Evolutionary conservation across 2,797 vertebrate species (phyloP).

Genomic region (Tokudaia muenninki): DNA sequence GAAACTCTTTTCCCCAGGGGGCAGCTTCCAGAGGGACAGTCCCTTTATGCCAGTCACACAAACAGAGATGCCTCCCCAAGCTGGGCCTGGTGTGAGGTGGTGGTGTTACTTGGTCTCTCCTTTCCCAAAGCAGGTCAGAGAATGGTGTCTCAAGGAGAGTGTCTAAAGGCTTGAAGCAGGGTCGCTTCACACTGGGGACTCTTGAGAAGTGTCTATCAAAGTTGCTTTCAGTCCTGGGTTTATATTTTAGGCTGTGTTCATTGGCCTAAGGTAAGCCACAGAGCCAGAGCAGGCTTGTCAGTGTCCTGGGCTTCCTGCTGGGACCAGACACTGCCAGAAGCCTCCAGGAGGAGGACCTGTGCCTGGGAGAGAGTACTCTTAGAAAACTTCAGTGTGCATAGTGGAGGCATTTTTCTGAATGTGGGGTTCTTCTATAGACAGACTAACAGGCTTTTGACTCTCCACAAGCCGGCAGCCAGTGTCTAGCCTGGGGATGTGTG

Average conservation of each 20-base stretch:
- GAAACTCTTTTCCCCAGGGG: background rate
- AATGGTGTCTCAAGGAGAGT: rapidly evolving
- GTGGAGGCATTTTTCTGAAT: background rate
- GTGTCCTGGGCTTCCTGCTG: conserved; percentile 24
- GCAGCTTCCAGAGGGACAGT: background rate
- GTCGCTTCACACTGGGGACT: background rate
- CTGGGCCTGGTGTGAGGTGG: background rate
- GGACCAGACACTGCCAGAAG: background rate
- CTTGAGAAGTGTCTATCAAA: background rate
- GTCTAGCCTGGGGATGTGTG: background rate
- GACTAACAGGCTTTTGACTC: background rate
- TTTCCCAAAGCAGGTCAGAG: background rate
- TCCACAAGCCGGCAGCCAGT: background rate
- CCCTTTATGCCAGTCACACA: background rate
- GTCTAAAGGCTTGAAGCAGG: background rate
- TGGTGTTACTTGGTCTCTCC: background rate
- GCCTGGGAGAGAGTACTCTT: rapidly evolving
- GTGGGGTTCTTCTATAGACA: background rate
- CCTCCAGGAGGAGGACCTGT: rapidly evolving
- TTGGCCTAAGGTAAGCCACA: background rate
- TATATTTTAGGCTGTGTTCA: background rate
- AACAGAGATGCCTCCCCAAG: rapidly evolving
- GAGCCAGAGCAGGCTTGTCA: background rate
- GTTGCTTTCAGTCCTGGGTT: background rate
- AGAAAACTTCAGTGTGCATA: rapidly evolving